These are phyloP conservation scores for Odontocerum albicorne DNA, from an alignment of 2,888 invertebrate genomes.

Conservation along the genomic window DNA sequence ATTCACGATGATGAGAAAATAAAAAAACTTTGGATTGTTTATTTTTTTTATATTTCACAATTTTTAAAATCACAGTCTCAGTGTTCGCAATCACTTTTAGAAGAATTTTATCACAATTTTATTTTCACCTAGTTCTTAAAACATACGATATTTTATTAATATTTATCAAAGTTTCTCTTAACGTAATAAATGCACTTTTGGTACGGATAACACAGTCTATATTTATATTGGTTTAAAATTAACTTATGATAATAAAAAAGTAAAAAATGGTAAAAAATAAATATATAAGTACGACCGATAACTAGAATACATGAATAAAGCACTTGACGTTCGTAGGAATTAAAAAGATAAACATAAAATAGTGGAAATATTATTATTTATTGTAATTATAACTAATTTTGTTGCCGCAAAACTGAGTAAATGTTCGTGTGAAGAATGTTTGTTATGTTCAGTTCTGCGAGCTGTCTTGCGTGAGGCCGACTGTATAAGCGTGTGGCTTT, in stretches of 20 bases:
- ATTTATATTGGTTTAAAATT: background rate
- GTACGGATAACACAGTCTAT: conserved; percentile 17
- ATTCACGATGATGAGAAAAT: too few species aligned
- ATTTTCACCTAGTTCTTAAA: background rate
- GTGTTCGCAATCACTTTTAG: background rate
- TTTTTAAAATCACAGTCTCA: background rate
- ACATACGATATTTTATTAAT: background rate
- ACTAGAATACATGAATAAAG: conserved; percentile 9
- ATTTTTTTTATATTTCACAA: too few species aligned
- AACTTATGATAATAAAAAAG: background rate
- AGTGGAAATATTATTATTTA: conserved; percentile 12
- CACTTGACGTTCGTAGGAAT: background rate
- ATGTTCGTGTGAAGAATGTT: background rate
- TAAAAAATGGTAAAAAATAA: conserved; percentile 1
- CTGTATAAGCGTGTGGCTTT: conserved; percentile 21
- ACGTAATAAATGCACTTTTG: conserved; percentile 25
- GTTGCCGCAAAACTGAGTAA: background rate
- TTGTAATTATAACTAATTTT: conserved; percentile 1
- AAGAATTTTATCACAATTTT: conserved; percentile 2
- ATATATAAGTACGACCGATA: conserved; percentile 11
- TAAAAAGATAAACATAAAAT: background rate
- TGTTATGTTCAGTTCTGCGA: background rate
- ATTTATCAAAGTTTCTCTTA: background rate
- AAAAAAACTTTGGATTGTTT: too few species aligned
- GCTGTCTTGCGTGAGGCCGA: conserved; percentile 1